Percentiles rank a stretch among this genome's conserved stretches.
These are phyloP conservation scores for Leuctra nigra DNA, from an alignment of 2,888 invertebrate species.

Conservation along the genomic window DNA sequence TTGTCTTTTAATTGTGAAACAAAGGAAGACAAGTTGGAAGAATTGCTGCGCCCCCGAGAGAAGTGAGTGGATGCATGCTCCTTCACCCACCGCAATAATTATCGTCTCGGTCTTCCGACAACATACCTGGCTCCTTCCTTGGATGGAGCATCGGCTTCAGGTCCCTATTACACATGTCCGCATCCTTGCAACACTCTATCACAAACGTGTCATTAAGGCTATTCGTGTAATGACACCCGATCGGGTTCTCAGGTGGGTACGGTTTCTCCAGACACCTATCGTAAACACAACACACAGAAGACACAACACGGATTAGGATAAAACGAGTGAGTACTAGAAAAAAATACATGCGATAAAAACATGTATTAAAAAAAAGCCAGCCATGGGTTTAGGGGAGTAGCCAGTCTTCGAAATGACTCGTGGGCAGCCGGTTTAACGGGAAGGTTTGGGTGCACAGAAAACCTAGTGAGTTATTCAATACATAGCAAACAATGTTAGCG, in stretches of 20 bases:
- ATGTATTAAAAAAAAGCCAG: conserved; percentile 22
- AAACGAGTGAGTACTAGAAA: conserved; percentile 21
- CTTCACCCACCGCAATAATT: conserved; percentile 15
- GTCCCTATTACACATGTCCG: conserved; percentile 65
- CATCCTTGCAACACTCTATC: conserved; percentile 74
- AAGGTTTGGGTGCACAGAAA: too few species aligned
- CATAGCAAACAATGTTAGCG: too few species aligned
- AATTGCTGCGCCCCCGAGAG: neutral
- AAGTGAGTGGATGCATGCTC: conserved; percentile 18
- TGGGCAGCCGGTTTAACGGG: too few species aligned
- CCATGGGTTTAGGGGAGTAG: conserved; percentile 31
- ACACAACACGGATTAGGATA: conserved; percentile 9
- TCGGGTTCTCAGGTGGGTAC: conserved; percentile 72
- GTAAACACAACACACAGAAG: conserved; percentile 28
- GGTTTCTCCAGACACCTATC: conserved; percentile 69
- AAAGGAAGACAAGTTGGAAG: too few species aligned
- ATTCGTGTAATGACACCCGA: conserved; percentile 72
- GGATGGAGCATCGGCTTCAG: conserved; percentile 61
- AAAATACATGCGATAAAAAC: conserved; percentile 19
- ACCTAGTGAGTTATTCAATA: too few species aligned
- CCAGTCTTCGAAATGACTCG: too few species aligned
- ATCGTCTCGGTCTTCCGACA: conserved; percentile 3
- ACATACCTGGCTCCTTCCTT: conserved; percentile 55
- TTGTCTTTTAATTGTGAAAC: too few species aligned
- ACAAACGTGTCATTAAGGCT: conserved; percentile 68